These are phyloP conservation scores for Hippoglossus hippoglossus DNA, from an alignment of 2,797 vertebrate genomes.

Conservation along the genomic window DNA sequence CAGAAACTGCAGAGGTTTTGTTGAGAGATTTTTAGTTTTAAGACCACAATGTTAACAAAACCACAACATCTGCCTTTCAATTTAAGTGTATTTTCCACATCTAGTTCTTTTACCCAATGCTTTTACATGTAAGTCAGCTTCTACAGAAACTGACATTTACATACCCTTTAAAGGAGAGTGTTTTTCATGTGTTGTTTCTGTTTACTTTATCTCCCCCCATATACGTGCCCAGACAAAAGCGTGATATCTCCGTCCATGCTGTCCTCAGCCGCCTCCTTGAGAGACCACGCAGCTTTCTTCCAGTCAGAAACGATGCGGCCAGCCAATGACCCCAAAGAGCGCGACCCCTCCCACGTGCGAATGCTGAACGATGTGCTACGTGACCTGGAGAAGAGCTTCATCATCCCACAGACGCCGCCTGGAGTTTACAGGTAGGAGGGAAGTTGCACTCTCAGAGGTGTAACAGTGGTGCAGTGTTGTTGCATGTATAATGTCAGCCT, in stretches of 20 bases:
- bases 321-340: slow-evolving; percentile 93
- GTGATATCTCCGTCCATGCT: slow-evolving; percentile 74
- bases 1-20: too few relatives aligned
- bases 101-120: too few relatives aligned
- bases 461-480: background rate
- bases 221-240: slow-evolving; percentile 76
- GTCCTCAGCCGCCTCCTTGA: slow-evolving; percentile 80
- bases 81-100: too few relatives aligned
- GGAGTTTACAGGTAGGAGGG: slow-evolving; percentile 90
- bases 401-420: slow-evolving; percentile 82
- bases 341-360: slow-evolving; percentile 87
- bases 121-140: background rate
- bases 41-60: too few relatives aligned
- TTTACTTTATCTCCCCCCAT: background rate
- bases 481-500: background rate
- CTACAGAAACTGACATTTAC: too few relatives aligned
- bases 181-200: slow-evolving; percentile 2
- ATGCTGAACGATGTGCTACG: slow-evolving; percentile 96
- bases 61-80: too few relatives aligned
- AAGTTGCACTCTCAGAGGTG: slow-evolving; percentile 4
- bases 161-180: background rate
- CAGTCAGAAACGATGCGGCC: slow-evolving; percentile 96
- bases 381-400: slow-evolving; percentile 92
- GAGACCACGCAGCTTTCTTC: slow-evolving; percentile 89
- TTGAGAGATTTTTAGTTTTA: too few relatives aligned